A percentile compares a stretch with the other conserved stretches of the same genome.
These are phyloP conservation scores for Epinephelus coioides DNA, from an alignment of 2,797 vertebrate genomes.

Conservation along the genomic window DNA sequence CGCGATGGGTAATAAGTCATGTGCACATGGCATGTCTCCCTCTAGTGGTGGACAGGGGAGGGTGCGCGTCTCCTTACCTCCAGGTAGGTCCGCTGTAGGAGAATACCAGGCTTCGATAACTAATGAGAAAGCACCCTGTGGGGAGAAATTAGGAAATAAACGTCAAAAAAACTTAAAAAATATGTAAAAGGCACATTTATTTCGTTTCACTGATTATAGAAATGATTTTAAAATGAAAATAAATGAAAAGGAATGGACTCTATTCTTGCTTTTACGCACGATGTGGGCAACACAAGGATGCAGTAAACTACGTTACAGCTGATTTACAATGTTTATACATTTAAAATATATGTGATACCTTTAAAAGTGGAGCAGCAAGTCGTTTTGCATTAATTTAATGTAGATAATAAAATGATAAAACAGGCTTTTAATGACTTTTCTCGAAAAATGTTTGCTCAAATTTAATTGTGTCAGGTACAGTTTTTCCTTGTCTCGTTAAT, in stretches of 20 bases:
- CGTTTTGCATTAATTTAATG: not conserved
- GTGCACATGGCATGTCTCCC: conserved; percentile 80
- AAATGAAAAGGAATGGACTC: not conserved
- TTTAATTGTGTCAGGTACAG: too few relatives aligned
- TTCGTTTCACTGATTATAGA: not conserved
- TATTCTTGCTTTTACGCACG: too few relatives aligned
- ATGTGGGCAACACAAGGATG: too few relatives aligned
- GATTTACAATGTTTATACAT: not conserved
- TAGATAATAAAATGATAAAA: not conserved
- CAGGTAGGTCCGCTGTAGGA: conserved; percentile 86
- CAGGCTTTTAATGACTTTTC: too few relatives aligned
- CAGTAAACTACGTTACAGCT: not conserved
- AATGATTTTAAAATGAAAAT: not conserved
- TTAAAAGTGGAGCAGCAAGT: not conserved
- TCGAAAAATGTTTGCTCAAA: too few relatives aligned
- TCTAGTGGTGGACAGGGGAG: conserved; percentile 80
- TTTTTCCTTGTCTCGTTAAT: not conserved
- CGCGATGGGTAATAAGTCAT: conserved; percentile 8
- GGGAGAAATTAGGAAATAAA: conserved; percentile 36
- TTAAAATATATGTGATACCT: too few relatives aligned
- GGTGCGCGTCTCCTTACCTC: conserved; percentile 86
- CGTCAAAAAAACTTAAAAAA: not conserved
- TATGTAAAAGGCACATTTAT: not conserved
- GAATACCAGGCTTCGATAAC: conserved; percentile 95
- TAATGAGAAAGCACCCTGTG: conserved; percentile 96